Conservation (phyloP, 2,797 vertebrate genomes). For the Pseudomugil tenellus region DNA sequence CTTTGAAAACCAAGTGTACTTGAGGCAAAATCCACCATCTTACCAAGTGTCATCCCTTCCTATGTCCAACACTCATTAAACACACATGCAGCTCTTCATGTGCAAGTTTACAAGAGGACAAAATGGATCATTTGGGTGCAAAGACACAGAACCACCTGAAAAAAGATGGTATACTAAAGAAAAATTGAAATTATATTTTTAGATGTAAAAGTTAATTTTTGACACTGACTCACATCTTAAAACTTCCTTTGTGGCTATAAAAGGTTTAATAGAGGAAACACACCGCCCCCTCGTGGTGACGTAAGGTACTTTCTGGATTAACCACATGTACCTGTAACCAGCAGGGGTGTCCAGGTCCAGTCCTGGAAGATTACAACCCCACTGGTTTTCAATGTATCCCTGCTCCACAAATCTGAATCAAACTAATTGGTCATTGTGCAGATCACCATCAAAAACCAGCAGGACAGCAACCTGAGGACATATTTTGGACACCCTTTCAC, state of each 20-base stretch:
- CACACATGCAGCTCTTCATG: too few relatives aligned
- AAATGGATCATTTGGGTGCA: neutral
- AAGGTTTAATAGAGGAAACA: neutral
- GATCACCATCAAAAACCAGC: too few relatives aligned
- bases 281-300: conserved; percentile 48
- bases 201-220: neutral
- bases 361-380: too few relatives aligned
- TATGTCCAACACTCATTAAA: neutral
- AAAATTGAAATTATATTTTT: neutral
- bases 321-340: neutral
- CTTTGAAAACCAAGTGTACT: neutral
- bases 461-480: too few relatives aligned
- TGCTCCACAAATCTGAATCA: too few relatives aligned
- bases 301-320: neutral
- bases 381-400: too few relatives aligned
- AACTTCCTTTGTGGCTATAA: neutral
- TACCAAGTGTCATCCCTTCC: neutral
- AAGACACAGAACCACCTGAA: neutral
- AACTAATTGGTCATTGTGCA: too few relatives aligned
- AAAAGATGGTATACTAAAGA: neutral
- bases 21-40: neutral
- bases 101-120: neutral
- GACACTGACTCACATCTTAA: neutral
- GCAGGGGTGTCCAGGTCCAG: too few relatives aligned
- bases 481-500: too few relatives aligned